Evolutionary conservation across 2,797 vertebrate species (phyloP).

Genomic region (Acrossocheilus fasciatus): DNA sequence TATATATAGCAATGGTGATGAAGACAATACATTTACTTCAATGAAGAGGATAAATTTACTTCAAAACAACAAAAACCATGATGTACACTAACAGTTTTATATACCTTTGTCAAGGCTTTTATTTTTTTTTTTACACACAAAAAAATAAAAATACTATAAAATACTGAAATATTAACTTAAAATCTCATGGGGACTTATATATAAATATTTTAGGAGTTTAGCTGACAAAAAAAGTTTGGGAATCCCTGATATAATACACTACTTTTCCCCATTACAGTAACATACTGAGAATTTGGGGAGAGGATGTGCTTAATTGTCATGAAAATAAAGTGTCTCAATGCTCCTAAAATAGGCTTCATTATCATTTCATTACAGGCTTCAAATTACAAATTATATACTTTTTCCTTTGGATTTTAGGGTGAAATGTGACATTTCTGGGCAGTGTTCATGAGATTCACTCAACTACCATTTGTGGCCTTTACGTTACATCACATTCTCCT

Average conservation of each 20-base stretch:
- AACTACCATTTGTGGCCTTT: not conserved
- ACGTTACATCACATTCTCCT: not conserved
- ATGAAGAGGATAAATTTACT: not conserved
- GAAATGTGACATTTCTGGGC: not conserved
- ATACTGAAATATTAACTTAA: not conserved
- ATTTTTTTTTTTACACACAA: no score
- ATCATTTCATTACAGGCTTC: not conserved
- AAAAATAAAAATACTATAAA: no score
- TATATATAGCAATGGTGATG: not conserved
- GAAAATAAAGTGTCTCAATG: not conserved
- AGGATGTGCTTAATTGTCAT: slow-evolving; percentile 14
- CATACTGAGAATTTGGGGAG: not conserved
- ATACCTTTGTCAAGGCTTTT: not conserved
- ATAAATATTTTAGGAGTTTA: not conserved
- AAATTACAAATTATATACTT: not conserved
- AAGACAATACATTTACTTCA: no score
- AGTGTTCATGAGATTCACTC: not conserved
- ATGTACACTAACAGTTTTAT: not conserved
- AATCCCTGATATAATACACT: not conserved
- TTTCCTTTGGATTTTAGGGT: not conserved
- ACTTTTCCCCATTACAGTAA: not conserved
- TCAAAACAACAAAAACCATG: not conserved
- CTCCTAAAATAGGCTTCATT: slow-evolving; percentile 8
- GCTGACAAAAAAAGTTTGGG: not conserved
- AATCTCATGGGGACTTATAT: not conserved